Evolutionary conservation across 2,888 invertebrate genomes (phyloP), one percentile per base, ranked within the genome.

Genomic region (Eupeodes latifasciatus): DNA sequence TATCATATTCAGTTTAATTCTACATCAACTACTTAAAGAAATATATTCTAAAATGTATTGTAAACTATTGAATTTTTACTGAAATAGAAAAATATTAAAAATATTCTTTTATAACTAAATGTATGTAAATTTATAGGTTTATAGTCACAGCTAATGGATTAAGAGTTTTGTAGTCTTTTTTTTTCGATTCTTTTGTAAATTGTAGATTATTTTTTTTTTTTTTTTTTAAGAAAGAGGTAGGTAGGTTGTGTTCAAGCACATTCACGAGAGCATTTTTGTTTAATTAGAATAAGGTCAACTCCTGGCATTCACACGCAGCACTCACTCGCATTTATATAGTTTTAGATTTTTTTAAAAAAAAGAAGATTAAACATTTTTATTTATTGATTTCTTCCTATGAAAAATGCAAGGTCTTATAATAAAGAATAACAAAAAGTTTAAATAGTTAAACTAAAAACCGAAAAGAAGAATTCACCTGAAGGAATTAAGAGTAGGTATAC

Each of bases 21-120:
- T 82, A 86, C 49, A 27, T 27, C 27, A 62, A 76, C 86, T 82
- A 86, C 86, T 82, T 82, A 78, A 78, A 69, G 82, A 78, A 82
- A 82, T 74, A 82, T 74, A 47, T 82, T 64, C 78, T 82, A 82
- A 75, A 62, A 74, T 81, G 49, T 61, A 55, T 69, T 69, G 10
- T 78, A 51, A 16, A 72, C 77, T 84, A 74, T 74, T 44, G 71
- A 79, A 71, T 66, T 49, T 27, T 77, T 84, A 81, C 87, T 87
- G 84, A 84, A 77, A 87, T 84, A 84, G 84, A 84, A 81, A 77
- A 49, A 57, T 76, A 51, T 72, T 59, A 55, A 11, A 19, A 27
- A 27, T 75, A 16, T 66, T 59, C 57, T 80, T 84, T 76, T 76
- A 74, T 75, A 62, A 69, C 67, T 78, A 83, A 36, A 16, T 64